Base-by-base conservation (phyloP, 2,797 vertebrate species). In the Syngnathus acus region DNA sequence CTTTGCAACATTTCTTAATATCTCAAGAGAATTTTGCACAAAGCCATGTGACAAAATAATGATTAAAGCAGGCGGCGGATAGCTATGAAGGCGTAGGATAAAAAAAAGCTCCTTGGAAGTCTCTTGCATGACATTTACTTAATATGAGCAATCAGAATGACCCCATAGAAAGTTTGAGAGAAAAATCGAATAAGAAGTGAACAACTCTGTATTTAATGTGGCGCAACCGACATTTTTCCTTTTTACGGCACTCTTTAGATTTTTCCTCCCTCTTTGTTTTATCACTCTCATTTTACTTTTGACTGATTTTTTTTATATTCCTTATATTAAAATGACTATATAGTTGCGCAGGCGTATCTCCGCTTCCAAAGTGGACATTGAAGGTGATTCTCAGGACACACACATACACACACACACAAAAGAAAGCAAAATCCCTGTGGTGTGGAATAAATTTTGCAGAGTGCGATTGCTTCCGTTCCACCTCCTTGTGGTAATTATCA, bases 401-500 rank as follows among this genome's bases (percentile, higher is more conserved):
- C 8, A 42, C 2, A 43, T 9, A 45, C 5, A 43, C 11, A 47
- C 26, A 19, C 37, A 16, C 1, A 5, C 14, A 38, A 40, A 37
- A 51, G 7, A 23, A 39, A 23, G 5, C 40, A n/a, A 42, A 54
- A 65, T 80, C 86, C 86, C 87, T 82, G 80, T 77, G 80, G 85
- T 85, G 72, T 69, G 70, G 66, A 83, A 86, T 86, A 87, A 79
- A 87, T 87, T 85, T 78, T 69, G 80, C 67, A 64, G 79, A 85
- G 84, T 81, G 73, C 86, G 86, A 88, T 85, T 87, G 86, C 82
- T 86, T 89, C 84, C 73, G 76, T 86, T 82, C 77, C 81, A 88
- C 77, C 84, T 83, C 79, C 82, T 86, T 83, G 86, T 82, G 82
- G 77, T 89, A 90, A 89, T 89, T 89, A 88, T 87, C 70, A 14